Evolutionary conservation across 2,113 vertebrate species (phyloP).

Genomic region (Odobenus rosmarus): DNA sequence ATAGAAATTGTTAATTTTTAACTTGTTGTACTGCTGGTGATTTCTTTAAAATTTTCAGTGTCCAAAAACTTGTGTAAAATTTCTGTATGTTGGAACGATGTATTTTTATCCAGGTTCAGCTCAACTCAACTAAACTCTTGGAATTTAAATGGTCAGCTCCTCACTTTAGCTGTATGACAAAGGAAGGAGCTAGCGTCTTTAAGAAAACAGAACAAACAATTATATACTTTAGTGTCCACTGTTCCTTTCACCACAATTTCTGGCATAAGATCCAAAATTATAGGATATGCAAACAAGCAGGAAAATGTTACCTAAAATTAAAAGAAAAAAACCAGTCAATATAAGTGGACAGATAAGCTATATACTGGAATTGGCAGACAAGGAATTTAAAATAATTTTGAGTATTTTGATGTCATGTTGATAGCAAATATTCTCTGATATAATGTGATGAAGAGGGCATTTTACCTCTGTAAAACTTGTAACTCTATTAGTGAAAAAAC

Average conservation of each 20-base stretch:
- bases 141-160: not conserved
- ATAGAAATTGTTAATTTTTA: conserved; percentile 35
- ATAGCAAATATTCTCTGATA: not conserved
- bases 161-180: not conserved
- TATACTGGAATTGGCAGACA: not conserved
- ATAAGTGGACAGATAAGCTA: not conserved
- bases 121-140: not conserved
- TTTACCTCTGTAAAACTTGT: not conserved
- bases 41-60: not conserved
- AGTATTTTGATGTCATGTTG: not conserved
- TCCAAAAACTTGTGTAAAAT: not conserved
- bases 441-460: not conserved
- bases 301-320: not conserved
- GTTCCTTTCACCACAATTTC: not conserved
- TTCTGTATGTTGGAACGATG: not conserved
- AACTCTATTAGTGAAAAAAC: not conserved
- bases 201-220: not conserved
- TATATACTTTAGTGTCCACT: not conserved
- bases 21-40: not conserved
- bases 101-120: conserved; percentile 18
- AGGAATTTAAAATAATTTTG: not conserved
- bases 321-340: not conserved
- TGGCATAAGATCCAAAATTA: not conserved
- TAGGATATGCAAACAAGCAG: not conserved
- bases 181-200: not conserved